Evolutionary conservation across 2,113 vertebrate species (phyloP).

Genomic region (Vulpes vulpes): DNA sequence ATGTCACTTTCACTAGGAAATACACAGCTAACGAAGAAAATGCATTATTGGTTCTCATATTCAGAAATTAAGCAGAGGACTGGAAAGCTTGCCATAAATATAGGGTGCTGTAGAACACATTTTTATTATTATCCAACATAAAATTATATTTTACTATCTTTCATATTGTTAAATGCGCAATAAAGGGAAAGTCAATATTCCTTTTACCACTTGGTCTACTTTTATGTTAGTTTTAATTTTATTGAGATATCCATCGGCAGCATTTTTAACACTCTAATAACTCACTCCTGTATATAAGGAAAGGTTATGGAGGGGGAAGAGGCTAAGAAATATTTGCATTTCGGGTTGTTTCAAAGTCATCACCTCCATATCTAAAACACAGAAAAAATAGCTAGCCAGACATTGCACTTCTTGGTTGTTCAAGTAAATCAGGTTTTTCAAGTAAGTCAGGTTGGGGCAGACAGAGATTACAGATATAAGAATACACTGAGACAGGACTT

Average conservation of each 20-base stretch:
- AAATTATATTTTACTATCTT: constrained; percentile 74
- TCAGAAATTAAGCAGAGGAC: constrained; percentile 48
- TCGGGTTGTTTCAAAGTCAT: constrained; percentile 40
- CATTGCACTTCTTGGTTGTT: not conserved
- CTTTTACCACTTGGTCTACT: constrained; percentile 67
- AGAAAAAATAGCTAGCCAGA: not conserved
- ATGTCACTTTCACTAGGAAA: constrained; percentile 32
- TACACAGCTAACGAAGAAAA: constrained; percentile 26
- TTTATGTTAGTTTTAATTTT: constrained; percentile 78
- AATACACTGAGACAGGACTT: not conserved
- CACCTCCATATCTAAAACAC: not conserved
- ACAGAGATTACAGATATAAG: not conserved
- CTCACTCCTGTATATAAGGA: constrained; percentile 43
- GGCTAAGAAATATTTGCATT: constrained; percentile 1
- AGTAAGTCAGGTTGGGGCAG: not conserved
- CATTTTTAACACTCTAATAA: constrained; percentile 56
- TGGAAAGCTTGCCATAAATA: constrained; percentile 41
- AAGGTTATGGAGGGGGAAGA: constrained; percentile 8
- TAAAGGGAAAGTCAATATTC: constrained; percentile 76
- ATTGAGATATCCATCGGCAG: constrained; percentile 69
- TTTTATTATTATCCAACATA: constrained; percentile 73
- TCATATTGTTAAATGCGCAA: constrained; percentile 71
- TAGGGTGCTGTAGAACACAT: not conserved
- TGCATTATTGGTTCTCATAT: constrained; percentile 44
- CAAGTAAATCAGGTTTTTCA: not conserved